Conservation (phyloP, 1,140 invertebrate species). For the Lordiphosa stackelbergi region DNA sequence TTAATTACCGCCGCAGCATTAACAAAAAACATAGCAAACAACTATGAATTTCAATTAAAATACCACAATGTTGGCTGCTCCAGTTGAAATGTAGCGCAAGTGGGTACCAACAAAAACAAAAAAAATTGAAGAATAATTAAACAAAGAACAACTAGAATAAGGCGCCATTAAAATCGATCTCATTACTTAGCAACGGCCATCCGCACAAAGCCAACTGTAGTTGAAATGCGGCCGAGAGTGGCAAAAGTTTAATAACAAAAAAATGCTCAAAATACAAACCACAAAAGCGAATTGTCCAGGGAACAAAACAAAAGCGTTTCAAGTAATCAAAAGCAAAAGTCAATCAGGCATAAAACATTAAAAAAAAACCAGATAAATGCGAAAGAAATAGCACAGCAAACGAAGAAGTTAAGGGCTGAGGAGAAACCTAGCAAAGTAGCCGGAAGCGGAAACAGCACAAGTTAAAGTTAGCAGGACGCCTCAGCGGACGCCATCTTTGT, state of each 20-base stretch:
- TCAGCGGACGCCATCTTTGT: conserved; percentile 58
- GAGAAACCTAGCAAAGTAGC: conserved; percentile 9
- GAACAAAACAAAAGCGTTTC: conserved; percentile 51
- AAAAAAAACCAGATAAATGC: conserved; percentile 32
- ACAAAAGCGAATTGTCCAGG: conserved; percentile 45
- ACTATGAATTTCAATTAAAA: conserved; percentile 45
- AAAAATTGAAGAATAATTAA: conserved; percentile 22
- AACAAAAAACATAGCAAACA: conserved; percentile 15
- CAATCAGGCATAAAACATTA: conserved; percentile 73
- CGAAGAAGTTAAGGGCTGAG: conserved; percentile 9
- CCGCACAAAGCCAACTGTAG: conserved; percentile 41
- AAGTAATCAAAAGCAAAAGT: conserved; percentile 65
- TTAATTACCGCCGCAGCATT: conserved; percentile 19
- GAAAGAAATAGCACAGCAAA: conserved; percentile 35
- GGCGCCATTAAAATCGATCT: conserved; percentile 57
- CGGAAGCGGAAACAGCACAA: conserved; percentile 48
- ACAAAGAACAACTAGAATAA: conserved; percentile 12
- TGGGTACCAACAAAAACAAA: conserved; percentile 14
- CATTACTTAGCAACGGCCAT: conserved; percentile 65
- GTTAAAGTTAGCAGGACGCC: conserved; percentile 49
- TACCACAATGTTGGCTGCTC: conserved; percentile 17
- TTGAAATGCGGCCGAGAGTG: conserved; percentile 10
- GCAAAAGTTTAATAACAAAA: conserved; percentile 61
- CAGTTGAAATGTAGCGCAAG: conserved; percentile 42
- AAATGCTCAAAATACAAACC: conserved; percentile 61